Evolutionary conservation across 2,797 vertebrate species (phyloP).

Genomic region (Chelon auratus): DNA sequence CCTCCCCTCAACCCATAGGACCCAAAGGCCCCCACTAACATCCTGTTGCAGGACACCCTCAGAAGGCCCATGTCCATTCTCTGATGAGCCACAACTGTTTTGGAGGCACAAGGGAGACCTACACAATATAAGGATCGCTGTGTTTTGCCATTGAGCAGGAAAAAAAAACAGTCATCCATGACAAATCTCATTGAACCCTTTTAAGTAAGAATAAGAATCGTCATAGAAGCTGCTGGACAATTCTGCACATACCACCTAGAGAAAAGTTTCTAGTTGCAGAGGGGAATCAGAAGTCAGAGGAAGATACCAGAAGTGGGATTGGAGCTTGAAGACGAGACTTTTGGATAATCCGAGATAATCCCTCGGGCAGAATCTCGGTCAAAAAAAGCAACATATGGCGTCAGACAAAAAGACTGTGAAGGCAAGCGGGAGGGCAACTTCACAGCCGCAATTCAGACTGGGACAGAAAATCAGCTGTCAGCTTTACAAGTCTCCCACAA

Average conservation of each 20-base stretch:
- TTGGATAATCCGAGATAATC: constrained; percentile 80
- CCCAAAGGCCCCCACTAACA: too few species aligned
- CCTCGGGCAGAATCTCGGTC: constrained; percentile 59
- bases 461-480: constrained; percentile 61
- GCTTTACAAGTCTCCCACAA: constrained; percentile 47
- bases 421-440: constrained; percentile 49
- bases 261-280: constrained; percentile 38
- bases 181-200: too few species aligned
- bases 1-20: too few species aligned
- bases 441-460: constrained; percentile 42
- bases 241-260: constrained; percentile 17
- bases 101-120: too few species aligned
- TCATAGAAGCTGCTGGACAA: background rate
- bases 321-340: constrained; percentile 61
- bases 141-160: too few species aligned
- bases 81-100: too few species aligned
- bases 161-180: too few species aligned
- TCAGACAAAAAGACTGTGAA: constrained; percentile 64
- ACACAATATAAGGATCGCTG: too few species aligned
- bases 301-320: constrained; percentile 59
- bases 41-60: too few species aligned
- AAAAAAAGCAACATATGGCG: constrained; percentile 66
- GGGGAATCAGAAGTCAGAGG: constrained; percentile 63
- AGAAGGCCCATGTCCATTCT: too few species aligned
- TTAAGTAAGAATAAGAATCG: too few species aligned